Evolutionary conservation across 1,140 invertebrate species (phyloP).

Genomic region (Eumaeus atala): DNA sequence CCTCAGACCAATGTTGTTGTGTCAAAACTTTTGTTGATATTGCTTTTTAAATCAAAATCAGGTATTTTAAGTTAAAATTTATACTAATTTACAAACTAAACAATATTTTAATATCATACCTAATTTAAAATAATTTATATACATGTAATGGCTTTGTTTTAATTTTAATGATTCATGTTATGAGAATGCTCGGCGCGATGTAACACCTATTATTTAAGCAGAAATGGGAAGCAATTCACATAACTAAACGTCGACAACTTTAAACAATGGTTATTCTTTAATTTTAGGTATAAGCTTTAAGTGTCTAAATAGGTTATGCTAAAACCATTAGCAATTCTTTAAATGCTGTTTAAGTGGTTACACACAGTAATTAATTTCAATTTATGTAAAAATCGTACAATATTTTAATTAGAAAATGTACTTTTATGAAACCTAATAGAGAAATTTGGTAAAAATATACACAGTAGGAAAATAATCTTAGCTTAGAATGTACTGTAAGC

Average conservation of each 20-base stretch:
- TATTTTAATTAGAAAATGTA: too few species aligned
- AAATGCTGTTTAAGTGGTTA: too few species aligned
- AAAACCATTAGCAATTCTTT: constrained; percentile 23
- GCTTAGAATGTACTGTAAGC: too few species aligned
- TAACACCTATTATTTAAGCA: constrained; percentile 42
- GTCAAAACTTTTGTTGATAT: constrained; percentile 70
- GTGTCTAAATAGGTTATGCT: constrained; percentile 32
- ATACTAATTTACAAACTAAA: background rate
- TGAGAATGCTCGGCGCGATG: constrained; percentile 56
- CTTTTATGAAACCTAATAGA: too few species aligned
- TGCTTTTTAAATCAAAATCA: constrained; percentile 42
- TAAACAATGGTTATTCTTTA: constrained; percentile 20
- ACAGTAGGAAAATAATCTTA: too few species aligned
- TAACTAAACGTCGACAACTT: constrained; percentile 20
- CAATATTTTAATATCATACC: background rate
- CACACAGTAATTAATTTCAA: too few species aligned
- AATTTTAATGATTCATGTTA: constrained; percentile 57
- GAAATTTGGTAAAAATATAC: too few species aligned
- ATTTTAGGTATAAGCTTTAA: constrained; percentile 17
- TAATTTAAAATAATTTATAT: background rate
- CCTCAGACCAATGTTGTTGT: constrained; percentile 54
- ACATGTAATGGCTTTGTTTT: constrained; percentile 20
- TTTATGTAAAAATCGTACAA: too few species aligned
- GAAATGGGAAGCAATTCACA: constrained; percentile 43
- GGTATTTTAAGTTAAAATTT: constrained; percentile 31